Base-by-base conservation (phyloP, 2,113 vertebrate genomes). In the Chloropsis cyanopogon region DNA sequence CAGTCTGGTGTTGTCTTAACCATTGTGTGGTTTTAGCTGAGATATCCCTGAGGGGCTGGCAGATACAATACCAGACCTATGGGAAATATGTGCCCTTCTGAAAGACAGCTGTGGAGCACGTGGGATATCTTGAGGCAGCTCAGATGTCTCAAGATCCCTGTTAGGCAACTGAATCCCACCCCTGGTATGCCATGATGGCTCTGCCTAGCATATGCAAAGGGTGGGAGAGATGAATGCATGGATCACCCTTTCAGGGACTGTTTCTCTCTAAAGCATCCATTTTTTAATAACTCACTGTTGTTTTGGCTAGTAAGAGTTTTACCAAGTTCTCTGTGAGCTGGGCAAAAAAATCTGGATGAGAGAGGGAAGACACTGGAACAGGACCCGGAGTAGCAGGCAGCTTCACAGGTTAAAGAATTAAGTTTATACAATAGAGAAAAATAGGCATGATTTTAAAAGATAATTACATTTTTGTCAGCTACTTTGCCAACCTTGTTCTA, bases 391-490 rank as follows among this genome's bases (percentile, higher is more conserved):
- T 20, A 88, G 82, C 82, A 93, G 25, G 46, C 24, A 71, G 29
- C 42, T 90, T 86, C 68, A 71, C n/a, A 68, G 11, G 31, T 78
- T 86, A 77, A 92, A 81, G 52, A 80, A 84, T 50, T 49, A 23
- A 31, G 4, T 90, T 95, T 91, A 64, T 79, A 95, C 76, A 91
- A 35, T 24, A 71, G 65, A 90, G 56, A 82, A 92, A 82, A 92
- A 96, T 85, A 59, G 11, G 42, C 50, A 47, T 41, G 23, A 59
- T 92, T 91, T 91, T 47, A 50, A 89, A 92, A 93, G 69, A 46
- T 86, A 90, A 77, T 83, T 90, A 72, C 86, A 72, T 78, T 93
- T 90, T 84, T 90, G 77, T 94, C 82, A 79, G 88, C 79, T 86
- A 5, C 52, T 94, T 92, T 84, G 76, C 76, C 80, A 80, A 25